Evolutionary conservation across 2,888 invertebrate species (phyloP).

Genomic region (Brachyptera putata): DNA sequence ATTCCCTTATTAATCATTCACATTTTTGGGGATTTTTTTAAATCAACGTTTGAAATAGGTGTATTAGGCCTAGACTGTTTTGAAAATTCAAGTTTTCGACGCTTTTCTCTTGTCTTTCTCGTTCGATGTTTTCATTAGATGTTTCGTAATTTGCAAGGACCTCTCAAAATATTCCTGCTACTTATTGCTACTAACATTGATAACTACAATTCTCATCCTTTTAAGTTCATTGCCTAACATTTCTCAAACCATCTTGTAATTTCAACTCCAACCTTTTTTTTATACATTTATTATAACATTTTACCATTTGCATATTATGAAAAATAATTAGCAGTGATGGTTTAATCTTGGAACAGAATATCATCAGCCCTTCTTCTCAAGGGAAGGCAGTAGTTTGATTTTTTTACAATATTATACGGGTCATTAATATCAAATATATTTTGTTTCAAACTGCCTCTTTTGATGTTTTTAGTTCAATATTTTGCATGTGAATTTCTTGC

Average conservation of each 20-base stretch:
- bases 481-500: constrained; percentile 21
- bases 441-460: constrained; percentile 17
- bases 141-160: constrained; percentile 42
- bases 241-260: constrained; percentile 7
- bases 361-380: constrained; percentile 1
- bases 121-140: constrained; percentile 30
- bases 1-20: too few species aligned
- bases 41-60: too few species aligned
- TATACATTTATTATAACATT: neutral
- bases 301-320: neutral
- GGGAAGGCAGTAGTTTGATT: constrained; percentile 28
- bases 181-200: constrained; percentile 24
- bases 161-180: constrained; percentile 48
- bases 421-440: neutral
- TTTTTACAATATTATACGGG: constrained; percentile 6
- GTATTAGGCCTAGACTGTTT: neutral
- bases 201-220: constrained; percentile 5
- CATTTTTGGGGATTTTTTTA: too few species aligned
- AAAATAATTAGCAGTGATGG: constrained; percentile 21
- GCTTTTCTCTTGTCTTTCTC: constrained; percentile 28
- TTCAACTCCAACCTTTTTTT: neutral
- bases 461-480: constrained; percentile 20
- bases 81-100: constrained; percentile 22
- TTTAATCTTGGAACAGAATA: constrained; percentile 12
- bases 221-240: neutral